These are phyloP conservation scores for Myripristis murdjan DNA, from an alignment of 2,797 vertebrate genomes.

Conservation along the genomic window DNA sequence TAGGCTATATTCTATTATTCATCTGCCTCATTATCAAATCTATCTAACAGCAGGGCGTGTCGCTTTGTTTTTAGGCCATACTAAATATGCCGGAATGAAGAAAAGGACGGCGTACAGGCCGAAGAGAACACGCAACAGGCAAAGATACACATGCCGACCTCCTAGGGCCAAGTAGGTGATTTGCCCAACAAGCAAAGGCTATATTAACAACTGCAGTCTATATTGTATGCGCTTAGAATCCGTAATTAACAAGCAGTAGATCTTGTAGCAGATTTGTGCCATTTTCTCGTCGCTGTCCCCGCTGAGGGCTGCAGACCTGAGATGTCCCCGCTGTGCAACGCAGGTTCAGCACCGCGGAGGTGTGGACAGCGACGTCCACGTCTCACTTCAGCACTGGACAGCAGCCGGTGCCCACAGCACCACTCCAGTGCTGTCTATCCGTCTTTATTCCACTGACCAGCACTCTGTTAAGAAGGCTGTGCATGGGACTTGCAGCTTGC, in stretches of 20 bases:
- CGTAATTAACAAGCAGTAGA: constrained; percentile 60
- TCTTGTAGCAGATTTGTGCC: constrained; percentile 34
- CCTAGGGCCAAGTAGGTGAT: constrained; percentile 32
- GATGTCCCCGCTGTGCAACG: not conserved
- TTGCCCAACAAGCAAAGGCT: not conserved
- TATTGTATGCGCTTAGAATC: constrained; percentile 46
- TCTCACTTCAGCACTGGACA: constrained; percentile 27
- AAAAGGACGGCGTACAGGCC: constrained; percentile 57
- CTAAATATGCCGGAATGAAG: constrained; percentile 63
- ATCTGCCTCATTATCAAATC: constrained; percentile 79
- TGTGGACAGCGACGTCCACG: constrained; percentile 45
- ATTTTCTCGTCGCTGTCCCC: constrained; percentile 19
- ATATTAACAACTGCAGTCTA: constrained; percentile 47
- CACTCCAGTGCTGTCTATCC: constrained; percentile 32
- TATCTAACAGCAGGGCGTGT: constrained; percentile 76
- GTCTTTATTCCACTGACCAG: constrained; percentile 45
- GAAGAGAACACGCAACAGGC: constrained; percentile 58
- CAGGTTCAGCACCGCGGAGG: constrained; percentile 52
- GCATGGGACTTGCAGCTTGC: constrained; percentile 36
- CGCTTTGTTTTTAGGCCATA: constrained; percentile 71
- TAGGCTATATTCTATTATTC: constrained; percentile 81
- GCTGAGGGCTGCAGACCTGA: constrained; percentile 28
- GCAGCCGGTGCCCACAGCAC: constrained; percentile 34
- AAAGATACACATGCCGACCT: constrained; percentile 15
- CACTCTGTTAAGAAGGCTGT: constrained; percentile 29